Evolutionary conservation across 2,797 vertebrate species (phyloP), one percentile per base, ranked within the genome.

Genomic region (Amphiprion clarkii): DNA sequence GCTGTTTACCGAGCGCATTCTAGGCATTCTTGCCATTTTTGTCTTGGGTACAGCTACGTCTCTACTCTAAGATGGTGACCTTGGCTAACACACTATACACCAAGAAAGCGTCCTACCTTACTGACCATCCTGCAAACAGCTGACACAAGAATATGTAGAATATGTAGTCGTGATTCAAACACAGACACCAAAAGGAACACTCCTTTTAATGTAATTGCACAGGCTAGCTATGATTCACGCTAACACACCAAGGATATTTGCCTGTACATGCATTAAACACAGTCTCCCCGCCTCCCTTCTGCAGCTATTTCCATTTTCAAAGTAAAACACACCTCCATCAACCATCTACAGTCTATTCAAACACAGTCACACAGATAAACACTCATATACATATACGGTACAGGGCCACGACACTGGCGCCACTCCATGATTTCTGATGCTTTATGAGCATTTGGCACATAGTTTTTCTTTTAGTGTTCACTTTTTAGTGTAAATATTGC

Each of bases 11-110:
- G 17, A 60, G 60, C 42, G 29, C 79, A 81, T 90, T 84, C 71
- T 85, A 61, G n/a, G 78, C 88, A 90, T 91, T 87, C 83, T 77
- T 81, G 55, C 25, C 65, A 67, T 88, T 84, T 76, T 79, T 76
- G 42, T 64, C 42, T 60, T 17, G 21, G 54, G 27, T 77, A 46
- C 67, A 71, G 56, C 82, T 57, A 21, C 58, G 68, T 62, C 40
- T 74, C 64, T 64, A 10, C 42, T 67, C 54, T 39, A 23, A 57
- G 54, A 74, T 7, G 10, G 75, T 71, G 53, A 46, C 55, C 13
- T 56, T 31, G 14, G 25, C 25, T 54, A 58, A 70, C 67, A 23
- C 46, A 48, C 51, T 29, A 21, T 6, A 44, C 11, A 23, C 51
- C 21, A 4, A 40, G 16, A 14, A 44, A 2, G 11, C 21, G 23